Conservation (phyloP, 35 echinoderm and acorn worm genomes). For the Ophioderma brevispina region DNA sequence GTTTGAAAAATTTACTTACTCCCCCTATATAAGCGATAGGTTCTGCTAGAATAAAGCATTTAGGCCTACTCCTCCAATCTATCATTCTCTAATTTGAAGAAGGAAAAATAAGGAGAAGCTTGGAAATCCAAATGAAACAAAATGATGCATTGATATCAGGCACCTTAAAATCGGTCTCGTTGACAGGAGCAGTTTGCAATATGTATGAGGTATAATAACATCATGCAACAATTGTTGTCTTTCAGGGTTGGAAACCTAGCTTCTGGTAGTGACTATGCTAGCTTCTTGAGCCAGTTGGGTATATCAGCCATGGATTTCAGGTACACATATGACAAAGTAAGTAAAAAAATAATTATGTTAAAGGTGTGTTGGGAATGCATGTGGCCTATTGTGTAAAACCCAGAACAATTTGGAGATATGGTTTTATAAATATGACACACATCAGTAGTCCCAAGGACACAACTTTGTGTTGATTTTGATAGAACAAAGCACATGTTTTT, state of each 20-base stretch:
- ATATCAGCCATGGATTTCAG: conserved; percentile 61
- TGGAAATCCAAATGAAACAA: too few relatives aligned
- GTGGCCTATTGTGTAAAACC: not conserved
- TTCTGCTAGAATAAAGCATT: too few relatives aligned
- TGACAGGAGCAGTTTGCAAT: too few relatives aligned
- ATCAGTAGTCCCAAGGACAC: not conserved
- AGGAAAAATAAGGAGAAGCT: too few relatives aligned
- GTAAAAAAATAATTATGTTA: not conserved
- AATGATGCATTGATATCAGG: too few relatives aligned
- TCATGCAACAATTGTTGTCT: too few relatives aligned
- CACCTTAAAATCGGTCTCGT: too few relatives aligned
- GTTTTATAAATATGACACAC: not conserved
- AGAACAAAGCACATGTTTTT: not conserved
- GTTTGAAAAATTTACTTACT: too few relatives aligned
- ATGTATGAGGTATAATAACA: too few relatives aligned
- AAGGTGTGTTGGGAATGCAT: not conserved
- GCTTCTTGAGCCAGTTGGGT: conserved; percentile 71
- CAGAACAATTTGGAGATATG: not conserved
- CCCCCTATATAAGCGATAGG: too few relatives aligned
- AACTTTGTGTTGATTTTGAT: not conserved
- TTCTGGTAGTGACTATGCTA: conserved; percentile 77
- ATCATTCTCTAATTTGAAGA: too few relatives aligned
- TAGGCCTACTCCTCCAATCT: too few relatives aligned
- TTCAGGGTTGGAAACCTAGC: conserved; percentile 67
- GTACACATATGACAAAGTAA: conserved; percentile 69